A percentile compares a stretch with the other conserved stretches of the same genome.
phyloP scores from a whole-genome alignment of 2,113 vertebrate genomes.

The Mustelus asterias region DNA sequence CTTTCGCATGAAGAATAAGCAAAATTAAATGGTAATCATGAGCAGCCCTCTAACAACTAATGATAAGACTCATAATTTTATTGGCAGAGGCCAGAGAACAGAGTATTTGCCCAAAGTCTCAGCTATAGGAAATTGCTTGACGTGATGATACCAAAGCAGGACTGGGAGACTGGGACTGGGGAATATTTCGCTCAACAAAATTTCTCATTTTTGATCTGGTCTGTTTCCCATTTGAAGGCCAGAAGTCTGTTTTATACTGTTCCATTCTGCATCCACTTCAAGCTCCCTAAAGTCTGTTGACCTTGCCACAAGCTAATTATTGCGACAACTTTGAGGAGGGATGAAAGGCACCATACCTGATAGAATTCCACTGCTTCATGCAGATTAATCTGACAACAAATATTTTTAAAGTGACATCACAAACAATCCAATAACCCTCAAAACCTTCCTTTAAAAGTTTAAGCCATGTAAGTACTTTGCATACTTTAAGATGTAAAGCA shows the following conservation, averaged over 20 bases:
- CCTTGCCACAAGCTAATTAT: not conserved
- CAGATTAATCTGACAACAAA: not conserved
- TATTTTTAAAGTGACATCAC: not conserved
- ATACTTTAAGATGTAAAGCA: not conserved
- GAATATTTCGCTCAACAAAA: not conserved
- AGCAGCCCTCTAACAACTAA: not conserved
- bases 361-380: not conserved
- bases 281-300: not conserved
- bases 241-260: not conserved
- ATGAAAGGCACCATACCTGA: too few species aligned
- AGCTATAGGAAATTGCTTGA: not conserved
- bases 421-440: not conserved
- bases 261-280: conserved; percentile 16
- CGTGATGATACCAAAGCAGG: not conserved
- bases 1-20: not conserved
- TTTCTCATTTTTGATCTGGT: not conserved
- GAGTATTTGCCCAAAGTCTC: not conserved
- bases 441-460: not conserved
- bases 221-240: not conserved
- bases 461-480: not conserved
- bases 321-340: not conserved
- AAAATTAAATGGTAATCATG: not conserved
- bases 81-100: not conserved
- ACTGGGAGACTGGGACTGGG: not conserved
- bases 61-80: not conserved